These are phyloP conservation scores for Harmothoe impar DNA, from an alignment of 2,888 invertebrate species.

Conservation along the genomic window DNA sequence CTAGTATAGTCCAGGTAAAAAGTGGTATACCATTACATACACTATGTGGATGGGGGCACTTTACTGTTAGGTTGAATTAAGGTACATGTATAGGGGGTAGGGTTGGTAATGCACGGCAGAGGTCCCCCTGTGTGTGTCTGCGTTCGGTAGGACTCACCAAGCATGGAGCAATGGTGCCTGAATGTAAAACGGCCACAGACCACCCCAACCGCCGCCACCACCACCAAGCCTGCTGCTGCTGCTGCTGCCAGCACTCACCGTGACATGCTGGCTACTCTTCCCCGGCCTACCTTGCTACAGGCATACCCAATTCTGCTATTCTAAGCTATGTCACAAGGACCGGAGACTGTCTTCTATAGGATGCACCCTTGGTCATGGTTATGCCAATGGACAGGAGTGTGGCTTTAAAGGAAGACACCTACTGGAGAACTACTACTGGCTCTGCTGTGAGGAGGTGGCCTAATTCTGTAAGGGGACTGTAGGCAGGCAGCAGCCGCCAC, in stretches of 20 bases:
- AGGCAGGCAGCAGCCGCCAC: slow-evolving; percentile 6
- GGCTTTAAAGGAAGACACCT: background rate
- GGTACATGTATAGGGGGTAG: background rate
- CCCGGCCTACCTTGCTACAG: slow-evolving; percentile 24
- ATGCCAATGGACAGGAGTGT: background rate
- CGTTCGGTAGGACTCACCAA: background rate
- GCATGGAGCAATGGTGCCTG: background rate
- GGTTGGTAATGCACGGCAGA: background rate
- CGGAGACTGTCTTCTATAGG: background rate
- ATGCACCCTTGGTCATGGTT: background rate
- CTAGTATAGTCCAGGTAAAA: background rate
- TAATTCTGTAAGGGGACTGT: slow-evolving; percentile 30
- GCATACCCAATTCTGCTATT: background rate
- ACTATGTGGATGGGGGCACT: too few relatives aligned
- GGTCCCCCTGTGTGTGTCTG: background rate
- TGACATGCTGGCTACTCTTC: slow-evolving; percentile 31
- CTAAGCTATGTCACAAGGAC: background rate
- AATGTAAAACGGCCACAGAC: background rate
- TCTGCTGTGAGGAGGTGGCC: background rate
- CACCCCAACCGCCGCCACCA: slow-evolving; percentile 10
- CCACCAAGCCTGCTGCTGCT: slow-evolving; percentile 32
- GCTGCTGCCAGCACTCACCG: slow-evolving; percentile 16
- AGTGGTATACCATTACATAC: too few relatives aligned
- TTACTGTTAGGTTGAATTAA: background rate
- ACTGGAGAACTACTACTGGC: background rate